Evolutionary conservation across 30 jellyfish, hydroid and myxozoan species (phyloP).

Genomic region (Pseudorhiza aurosa): DNA sequence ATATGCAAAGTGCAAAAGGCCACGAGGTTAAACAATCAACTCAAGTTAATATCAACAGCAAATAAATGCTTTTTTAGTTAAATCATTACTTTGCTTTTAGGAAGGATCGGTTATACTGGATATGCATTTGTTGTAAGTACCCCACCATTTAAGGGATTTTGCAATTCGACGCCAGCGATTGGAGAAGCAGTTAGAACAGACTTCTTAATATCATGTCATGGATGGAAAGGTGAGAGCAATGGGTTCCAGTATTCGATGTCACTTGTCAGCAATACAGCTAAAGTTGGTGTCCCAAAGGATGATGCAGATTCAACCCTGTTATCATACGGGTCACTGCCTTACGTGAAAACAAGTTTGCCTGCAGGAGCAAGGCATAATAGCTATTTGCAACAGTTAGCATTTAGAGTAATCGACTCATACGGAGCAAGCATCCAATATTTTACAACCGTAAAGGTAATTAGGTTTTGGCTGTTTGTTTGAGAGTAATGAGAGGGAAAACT

Average conservation of each 20-base stretch:
- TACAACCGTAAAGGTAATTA: conserved; percentile 10
- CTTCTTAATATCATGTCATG: conserved; percentile 8
- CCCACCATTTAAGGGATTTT: conserved; percentile 34
- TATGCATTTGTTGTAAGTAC: conserved; percentile 15
- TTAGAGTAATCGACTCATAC: conserved; percentile 32
- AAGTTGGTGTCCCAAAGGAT: background rate
- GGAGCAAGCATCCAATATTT: conserved; percentile 11
- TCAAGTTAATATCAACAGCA: too few species aligned
- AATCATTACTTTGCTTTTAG: background rate
- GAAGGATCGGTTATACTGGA: conserved; percentile 5
- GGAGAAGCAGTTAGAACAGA: conserved; percentile 41
- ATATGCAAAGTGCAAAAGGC: too few species aligned
- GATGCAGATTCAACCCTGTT: background rate
- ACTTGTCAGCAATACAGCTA: background rate
- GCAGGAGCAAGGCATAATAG: background rate
- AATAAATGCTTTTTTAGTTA: background rate
- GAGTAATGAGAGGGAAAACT: too few species aligned
- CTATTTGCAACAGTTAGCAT: conserved; percentile 18
- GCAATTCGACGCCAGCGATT: conserved; percentile 11
- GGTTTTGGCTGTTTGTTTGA: too few species aligned
- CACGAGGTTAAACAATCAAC: too few species aligned
- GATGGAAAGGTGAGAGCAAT: conserved; percentile 14
- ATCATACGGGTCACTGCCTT: conserved; percentile 23
- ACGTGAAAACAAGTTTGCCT: background rate
- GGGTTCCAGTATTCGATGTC: conserved; percentile 32